These are phyloP conservation scores for Drosophila siamana DNA, from an alignment of 2,888 invertebrate genomes.

Conservation along the genomic window DNA sequence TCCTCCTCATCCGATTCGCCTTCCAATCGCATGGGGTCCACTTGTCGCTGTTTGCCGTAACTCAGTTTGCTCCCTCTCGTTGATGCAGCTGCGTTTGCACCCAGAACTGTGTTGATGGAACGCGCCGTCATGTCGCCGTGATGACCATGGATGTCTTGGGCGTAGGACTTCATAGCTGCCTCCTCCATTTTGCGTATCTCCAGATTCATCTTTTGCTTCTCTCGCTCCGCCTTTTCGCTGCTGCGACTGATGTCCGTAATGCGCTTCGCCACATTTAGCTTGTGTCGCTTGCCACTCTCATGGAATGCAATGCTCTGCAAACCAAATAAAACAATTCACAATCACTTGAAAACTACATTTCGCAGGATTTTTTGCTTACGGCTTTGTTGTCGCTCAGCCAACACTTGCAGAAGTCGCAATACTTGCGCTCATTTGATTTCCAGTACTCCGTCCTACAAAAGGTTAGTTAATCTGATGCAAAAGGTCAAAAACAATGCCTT, in stretches of 20 bases:
- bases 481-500: neutral
- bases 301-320: slow-evolving; percentile 97
- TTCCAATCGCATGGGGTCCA: slow-evolving; percentile 84
- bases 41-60: slow-evolving; percentile 62
- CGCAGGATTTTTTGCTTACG: slow-evolving; percentile 85
- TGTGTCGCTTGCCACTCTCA: slow-evolving; percentile 96
- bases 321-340: neutral
- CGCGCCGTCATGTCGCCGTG: slow-evolving; percentile 84
- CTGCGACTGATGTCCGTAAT: slow-evolving; percentile 94
- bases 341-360: neutral
- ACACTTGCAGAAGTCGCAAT: slow-evolving; percentile 98
- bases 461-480: neutral
- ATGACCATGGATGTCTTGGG: slow-evolving; percentile 90
- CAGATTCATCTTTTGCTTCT: slow-evolving; percentile 90
- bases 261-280: slow-evolving; percentile 95
- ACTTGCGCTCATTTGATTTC: slow-evolving; percentile 98
- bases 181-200: slow-evolving; percentile 95
- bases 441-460: slow-evolving; percentile 95
- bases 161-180: slow-evolving; percentile 94
- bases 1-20: slow-evolving; percentile 83
- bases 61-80: slow-evolving; percentile 82
- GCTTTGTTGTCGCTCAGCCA: slow-evolving; percentile 99
- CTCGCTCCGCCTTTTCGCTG: slow-evolving; percentile 92
- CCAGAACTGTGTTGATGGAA: slow-evolving; percentile 78
- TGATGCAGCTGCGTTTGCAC: slow-evolving; percentile 85